Conservation (phyloP, 2,888 invertebrate genomes). For the Trissoscelio sp. region DNA sequence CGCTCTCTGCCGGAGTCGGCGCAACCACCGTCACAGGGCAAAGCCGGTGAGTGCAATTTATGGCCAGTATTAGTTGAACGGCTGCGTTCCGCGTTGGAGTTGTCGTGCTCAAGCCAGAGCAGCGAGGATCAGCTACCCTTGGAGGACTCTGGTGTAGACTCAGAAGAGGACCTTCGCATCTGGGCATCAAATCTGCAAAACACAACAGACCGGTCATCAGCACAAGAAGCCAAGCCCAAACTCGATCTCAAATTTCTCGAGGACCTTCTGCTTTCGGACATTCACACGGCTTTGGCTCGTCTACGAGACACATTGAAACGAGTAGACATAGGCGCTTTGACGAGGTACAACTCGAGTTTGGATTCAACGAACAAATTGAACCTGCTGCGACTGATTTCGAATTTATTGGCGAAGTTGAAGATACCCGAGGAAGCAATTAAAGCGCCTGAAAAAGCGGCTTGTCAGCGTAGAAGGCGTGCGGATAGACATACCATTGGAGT, state of each 20-base stretch:
- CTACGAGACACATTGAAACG: slow-evolving; percentile 89
- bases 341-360: slow-evolving; percentile 84
- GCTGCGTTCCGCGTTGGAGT: slow-evolving; percentile 82
- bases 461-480: slow-evolving; percentile 86
- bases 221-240: slow-evolving; percentile 74
- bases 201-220: slow-evolving; percentile 85
- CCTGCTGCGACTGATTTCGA: slow-evolving; percentile 88
- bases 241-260: slow-evolving; percentile 84
- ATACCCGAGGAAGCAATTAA: slow-evolving; percentile 81
- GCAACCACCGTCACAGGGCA: no score
- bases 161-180: slow-evolving; percentile 88
- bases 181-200: slow-evolving; percentile 84
- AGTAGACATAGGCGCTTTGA: slow-evolving; percentile 83
- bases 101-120: slow-evolving; percentile 74
- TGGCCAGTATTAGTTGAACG: slow-evolving; percentile 83
- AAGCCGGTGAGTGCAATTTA: slow-evolving; percentile 82
- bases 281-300: slow-evolving; percentile 90
- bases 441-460: slow-evolving; percentile 79
- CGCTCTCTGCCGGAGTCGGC: no score
- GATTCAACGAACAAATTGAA: slow-evolving; percentile 85
- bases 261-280: slow-evolving; percentile 89
- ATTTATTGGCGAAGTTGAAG: slow-evolving; percentile 86
- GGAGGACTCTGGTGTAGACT: slow-evolving; percentile 83
- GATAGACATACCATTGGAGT: slow-evolving; percentile 93
- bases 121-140: slow-evolving; percentile 73